Evolutionary conservation across 2,113 vertebrate species (phyloP).

Genomic region (Menidia beryllina): DNA sequence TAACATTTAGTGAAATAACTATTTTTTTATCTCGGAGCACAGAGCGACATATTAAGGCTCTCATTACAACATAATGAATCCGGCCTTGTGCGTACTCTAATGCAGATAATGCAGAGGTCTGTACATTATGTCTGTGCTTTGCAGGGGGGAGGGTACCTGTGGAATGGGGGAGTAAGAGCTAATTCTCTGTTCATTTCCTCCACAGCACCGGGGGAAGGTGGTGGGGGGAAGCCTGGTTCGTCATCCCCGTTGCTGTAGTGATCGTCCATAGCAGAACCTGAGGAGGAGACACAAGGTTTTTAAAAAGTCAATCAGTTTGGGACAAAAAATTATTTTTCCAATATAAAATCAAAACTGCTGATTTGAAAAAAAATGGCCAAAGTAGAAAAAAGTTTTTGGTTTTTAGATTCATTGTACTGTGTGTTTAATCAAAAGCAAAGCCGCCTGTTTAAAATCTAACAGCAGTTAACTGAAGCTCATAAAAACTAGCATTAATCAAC

Average conservation of each 20-base stretch:
- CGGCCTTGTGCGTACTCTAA: conserved; percentile 25
- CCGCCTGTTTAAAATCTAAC: neutral
- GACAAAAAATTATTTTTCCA: too few species aligned
- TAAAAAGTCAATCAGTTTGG: too few species aligned
- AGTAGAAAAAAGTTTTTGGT: too few species aligned
- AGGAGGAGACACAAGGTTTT: neutral
- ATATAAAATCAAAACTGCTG: too few species aligned
- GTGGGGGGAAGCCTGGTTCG: conserved; percentile 55
- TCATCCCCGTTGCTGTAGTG: conserved; percentile 48
- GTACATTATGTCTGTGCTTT: neutral
- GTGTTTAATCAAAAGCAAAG: neutral
- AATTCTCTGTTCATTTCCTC: conserved; percentile 60
- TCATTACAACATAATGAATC: conserved; percentile 57
- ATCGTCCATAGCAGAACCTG: conserved; percentile 42
- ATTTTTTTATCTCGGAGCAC: conserved; percentile 53
- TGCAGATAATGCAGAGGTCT: conserved; percentile 4
- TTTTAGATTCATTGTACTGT: neutral
- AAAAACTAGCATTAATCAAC: conserved; percentile 3
- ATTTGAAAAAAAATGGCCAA: too few species aligned
- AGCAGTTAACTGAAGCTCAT: neutral
- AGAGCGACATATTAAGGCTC: conserved; percentile 20
- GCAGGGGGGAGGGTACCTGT: conserved; percentile 44
- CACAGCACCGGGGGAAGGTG: conserved; percentile 52
- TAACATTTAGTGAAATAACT: conserved; percentile 57
- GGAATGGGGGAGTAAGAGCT: neutral